phyloP scores from a whole-genome alignment of 2,113 vertebrate species.

The Python bivittatus region DNA sequence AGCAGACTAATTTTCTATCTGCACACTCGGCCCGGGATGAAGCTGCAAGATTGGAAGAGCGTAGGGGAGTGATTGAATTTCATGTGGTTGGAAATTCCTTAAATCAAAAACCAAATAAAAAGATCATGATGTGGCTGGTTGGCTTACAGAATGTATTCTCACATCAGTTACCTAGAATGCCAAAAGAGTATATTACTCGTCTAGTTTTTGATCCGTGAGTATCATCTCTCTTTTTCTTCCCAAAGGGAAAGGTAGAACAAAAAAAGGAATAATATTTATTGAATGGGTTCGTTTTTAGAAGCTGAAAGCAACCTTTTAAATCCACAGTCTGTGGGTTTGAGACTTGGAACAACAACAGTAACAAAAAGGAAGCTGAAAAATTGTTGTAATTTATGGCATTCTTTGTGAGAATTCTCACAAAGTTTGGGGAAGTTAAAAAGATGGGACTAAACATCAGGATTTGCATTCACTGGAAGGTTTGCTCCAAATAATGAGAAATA shows the following conservation, averaged over 20 bases:
- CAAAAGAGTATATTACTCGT: slow-evolving; percentile 97
- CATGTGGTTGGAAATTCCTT: slow-evolving; percentile 96
- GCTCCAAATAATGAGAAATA: background rate
- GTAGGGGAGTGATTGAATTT: slow-evolving; percentile 95
- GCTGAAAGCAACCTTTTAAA: background rate
- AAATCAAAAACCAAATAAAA: slow-evolving; percentile 96
- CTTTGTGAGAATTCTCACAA: accelerated
- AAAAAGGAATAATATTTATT: background rate
- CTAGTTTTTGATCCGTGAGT: slow-evolving; percentile 98
- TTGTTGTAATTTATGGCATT: background rate
- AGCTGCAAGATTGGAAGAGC: slow-evolving; percentile 91
- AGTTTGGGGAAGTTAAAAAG: background rate
- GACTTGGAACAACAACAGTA: background rate
- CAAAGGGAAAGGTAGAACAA: background rate
- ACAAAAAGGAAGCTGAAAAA: background rate
- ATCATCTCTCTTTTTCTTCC: background rate
- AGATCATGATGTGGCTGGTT: slow-evolving; percentile 98
- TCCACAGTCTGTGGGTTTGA: background rate
- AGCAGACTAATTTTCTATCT: slow-evolving; percentile 90
- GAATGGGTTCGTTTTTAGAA: background rate
- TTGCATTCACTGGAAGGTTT: background rate
- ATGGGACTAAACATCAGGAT: background rate
- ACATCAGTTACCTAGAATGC: slow-evolving; percentile 97
- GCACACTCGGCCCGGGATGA: slow-evolving; percentile 95
- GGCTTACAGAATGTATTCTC: slow-evolving; percentile 98